These are phyloP conservation scores for Harmothoe impar DNA, from an alignment of 2,888 invertebrate species.

Conservation along the genomic window DNA sequence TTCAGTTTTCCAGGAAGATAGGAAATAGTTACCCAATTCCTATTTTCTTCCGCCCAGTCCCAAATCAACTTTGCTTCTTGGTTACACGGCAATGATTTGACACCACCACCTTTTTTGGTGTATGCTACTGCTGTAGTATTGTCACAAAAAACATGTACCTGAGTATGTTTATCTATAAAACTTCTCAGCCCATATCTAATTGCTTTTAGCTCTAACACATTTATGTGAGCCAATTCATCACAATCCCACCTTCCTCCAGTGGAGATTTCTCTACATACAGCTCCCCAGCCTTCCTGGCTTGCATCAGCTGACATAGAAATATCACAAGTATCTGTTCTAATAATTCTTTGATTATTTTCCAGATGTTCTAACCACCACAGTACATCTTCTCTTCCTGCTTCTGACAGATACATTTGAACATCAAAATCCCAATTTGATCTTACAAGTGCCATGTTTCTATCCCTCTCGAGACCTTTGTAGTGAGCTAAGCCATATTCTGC, in stretches of 20 bases:
- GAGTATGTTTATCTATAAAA: neutral
- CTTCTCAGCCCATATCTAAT: neutral
- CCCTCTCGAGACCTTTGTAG: neutral
- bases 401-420: neutral
- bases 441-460: neutral
- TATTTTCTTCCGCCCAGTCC: slow-evolving; percentile 22
- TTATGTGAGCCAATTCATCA: neutral
- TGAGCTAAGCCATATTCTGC: slow-evolving; percentile 26
- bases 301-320: neutral
- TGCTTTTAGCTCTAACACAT: too few relatives aligned
- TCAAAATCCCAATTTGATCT: neutral
- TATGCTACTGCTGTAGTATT: too few relatives aligned
- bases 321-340: neutral
- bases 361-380: neutral
- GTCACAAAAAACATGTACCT: neutral
- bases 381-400: neutral
- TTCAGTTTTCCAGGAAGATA: slow-evolving; percentile 4
- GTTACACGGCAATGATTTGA: neutral
- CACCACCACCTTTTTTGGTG: neutral
- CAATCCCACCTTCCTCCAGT: too few relatives aligned
- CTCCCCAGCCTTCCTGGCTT: too few relatives aligned
- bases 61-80: neutral
- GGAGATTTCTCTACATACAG: too few relatives aligned
- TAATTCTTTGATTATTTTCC: neutral
- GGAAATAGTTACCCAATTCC: neutral